Evolutionary conservation across 2,113 vertebrate species (phyloP).

Genomic region (Oceanites oceanicus): DNA sequence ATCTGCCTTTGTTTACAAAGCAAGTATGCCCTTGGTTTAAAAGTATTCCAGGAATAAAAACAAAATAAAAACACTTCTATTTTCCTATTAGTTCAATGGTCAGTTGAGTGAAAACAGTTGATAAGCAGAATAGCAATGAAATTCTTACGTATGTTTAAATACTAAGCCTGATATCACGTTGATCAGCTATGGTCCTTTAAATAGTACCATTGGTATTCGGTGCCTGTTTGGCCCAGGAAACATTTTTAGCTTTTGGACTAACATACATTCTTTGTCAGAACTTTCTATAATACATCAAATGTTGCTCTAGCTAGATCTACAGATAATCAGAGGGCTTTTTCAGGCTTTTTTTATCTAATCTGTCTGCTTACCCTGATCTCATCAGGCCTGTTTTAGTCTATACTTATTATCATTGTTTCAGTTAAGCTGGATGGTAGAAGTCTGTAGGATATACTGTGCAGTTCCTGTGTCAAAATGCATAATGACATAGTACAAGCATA

Average conservation of each 20-base stretch:
- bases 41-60: not conserved
- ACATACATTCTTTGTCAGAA: not conserved
- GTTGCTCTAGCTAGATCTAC: not conserved
- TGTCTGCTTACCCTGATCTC: not conserved
- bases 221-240: not conserved
- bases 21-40: not conserved
- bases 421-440: not conserved
- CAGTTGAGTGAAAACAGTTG: not conserved
- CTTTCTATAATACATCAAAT: not conserved
- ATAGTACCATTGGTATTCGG: not conserved
- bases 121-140: not conserved
- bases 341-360: not conserved
- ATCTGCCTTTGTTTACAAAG: not conserved
- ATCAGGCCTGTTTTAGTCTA: not conserved
- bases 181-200: not conserved
- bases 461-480: not conserved
- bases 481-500: not conserved
- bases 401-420: not conserved
- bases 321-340: not conserved
- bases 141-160: not conserved
- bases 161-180: not conserved
- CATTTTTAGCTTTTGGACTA: not conserved
- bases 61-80: not conserved
- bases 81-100: not conserved
- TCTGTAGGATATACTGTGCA: not conserved